Percentiles rank a stretch among this genome's conserved stretches.
These are phyloP conservation scores for Crax fasciolata DNA, from an alignment of 2,797 vertebrate genomes.

Conservation along the genomic window DNA sequence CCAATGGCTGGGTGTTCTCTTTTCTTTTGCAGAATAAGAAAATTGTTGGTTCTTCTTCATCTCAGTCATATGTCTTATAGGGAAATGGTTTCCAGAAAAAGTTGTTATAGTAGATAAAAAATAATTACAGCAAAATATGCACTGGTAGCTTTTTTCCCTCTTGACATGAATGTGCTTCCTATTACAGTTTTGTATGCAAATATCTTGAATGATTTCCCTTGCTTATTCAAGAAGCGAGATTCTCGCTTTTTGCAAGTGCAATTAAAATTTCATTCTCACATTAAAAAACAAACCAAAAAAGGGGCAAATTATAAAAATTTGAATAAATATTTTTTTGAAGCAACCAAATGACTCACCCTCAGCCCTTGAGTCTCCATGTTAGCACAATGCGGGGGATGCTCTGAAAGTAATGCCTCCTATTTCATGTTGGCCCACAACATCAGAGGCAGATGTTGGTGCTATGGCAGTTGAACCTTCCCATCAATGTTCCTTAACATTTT, in stretches of 20 bases:
- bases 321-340: background rate
- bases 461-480: too few species aligned
- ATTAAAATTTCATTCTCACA: background rate
- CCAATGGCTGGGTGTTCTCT: background rate
- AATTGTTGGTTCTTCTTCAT: background rate
- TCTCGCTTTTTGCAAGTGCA: background rate
- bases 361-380: background rate
- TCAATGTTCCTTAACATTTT: too few species aligned
- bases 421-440: too few species aligned
- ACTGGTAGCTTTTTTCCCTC: background rate
- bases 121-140: background rate
- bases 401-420: too few species aligned
- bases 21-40: constrained; percentile 26
- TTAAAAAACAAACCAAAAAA: background rate
- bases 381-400: background rate
- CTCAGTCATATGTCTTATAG: background rate
- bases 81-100: background rate
- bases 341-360: background rate
- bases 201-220: constrained; percentile 6
- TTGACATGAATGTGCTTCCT: background rate
- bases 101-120: background rate
- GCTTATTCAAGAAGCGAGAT: constrained; percentile 5
- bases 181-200: background rate
- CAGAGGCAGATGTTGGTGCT: too few species aligned
- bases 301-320: background rate